Percentiles rank a stretch among this genome's conserved stretches.
Evolutionary conservation across 2,797 vertebrate species (phyloP).

Genomic region (Etheostoma perlongum): DNA sequence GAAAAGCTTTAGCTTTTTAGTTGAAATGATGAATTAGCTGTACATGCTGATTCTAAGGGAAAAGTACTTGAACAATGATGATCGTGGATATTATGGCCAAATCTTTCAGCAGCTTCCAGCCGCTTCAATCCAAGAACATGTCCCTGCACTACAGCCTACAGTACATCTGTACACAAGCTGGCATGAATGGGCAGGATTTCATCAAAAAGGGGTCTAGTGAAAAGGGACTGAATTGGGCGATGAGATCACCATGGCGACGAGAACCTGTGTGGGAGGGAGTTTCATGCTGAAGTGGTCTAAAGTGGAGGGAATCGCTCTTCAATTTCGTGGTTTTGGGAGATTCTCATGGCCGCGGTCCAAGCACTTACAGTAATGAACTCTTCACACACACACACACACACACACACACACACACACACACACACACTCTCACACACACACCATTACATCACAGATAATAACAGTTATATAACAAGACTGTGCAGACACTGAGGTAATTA

Average conservation of each 20-base stretch:
- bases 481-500: constrained; percentile 44
- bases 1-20: background rate
- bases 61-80: background rate
- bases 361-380: constrained; percentile 57
- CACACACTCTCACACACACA: constrained; percentile 28
- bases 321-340: constrained; percentile 50
- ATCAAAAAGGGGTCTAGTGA: constrained; percentile 64
- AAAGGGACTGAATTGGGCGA: constrained; percentile 59
- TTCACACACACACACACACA: constrained; percentile 35
- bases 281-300: constrained; percentile 58
- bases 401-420: constrained; percentile 32
- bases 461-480: constrained; percentile 64
- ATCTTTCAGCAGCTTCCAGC: background rate
- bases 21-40: constrained; percentile 1
- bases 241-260: constrained; percentile 78
- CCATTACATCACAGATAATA: constrained; percentile 65
- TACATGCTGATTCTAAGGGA: background rate
- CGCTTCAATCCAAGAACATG: background rate
- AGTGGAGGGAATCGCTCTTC: constrained; percentile 68
- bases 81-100: background rate
- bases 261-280: constrained; percentile 67
- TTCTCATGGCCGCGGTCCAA: constrained; percentile 57
- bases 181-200: constrained; percentile 41
- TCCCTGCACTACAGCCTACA: constrained; percentile 24
- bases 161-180: constrained; percentile 33